phyloP scores from a whole-genome alignment of 1,140 invertebrate species.

The Pristionchus pacificus region DNA sequence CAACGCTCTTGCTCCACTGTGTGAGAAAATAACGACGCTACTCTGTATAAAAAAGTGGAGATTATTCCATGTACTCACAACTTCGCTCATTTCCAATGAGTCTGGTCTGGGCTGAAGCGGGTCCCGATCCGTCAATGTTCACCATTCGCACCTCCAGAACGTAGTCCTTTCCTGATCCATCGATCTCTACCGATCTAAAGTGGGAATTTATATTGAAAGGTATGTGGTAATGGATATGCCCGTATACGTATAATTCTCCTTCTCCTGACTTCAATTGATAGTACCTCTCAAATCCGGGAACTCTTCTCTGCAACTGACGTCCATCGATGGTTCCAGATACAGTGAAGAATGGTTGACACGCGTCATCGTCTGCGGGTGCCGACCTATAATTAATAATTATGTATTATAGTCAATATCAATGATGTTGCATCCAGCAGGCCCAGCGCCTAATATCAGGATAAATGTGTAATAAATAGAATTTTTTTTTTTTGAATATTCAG shows the following conservation, averaged over 20 bases:
- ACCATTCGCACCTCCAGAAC: constrained; percentile 23
- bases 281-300: constrained; percentile 26
- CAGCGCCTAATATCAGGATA: no score
- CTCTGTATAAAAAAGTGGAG: no score
- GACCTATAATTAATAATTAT: no score
- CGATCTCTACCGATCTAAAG: neutral
- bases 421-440: no score
- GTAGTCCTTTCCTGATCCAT: neutral
- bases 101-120: constrained; percentile 17
- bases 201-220: neutral
- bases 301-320: constrained; percentile 21
- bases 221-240: no score
- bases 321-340: constrained; percentile 37
- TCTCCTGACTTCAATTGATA: neutral
- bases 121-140: constrained; percentile 26
- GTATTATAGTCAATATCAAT: no score
- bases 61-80: no score
- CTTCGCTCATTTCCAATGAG: neutral
- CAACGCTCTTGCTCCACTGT: no score
- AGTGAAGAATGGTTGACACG: constrained; percentile 35
- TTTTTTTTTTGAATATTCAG: no score
- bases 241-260: no score
- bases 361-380: constrained; percentile 25
- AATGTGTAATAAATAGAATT: no score
- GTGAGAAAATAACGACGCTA: neutral